phyloP scores from a whole-genome alignment of 2,113 vertebrate genomes.

The Archilochus colubris region DNA sequence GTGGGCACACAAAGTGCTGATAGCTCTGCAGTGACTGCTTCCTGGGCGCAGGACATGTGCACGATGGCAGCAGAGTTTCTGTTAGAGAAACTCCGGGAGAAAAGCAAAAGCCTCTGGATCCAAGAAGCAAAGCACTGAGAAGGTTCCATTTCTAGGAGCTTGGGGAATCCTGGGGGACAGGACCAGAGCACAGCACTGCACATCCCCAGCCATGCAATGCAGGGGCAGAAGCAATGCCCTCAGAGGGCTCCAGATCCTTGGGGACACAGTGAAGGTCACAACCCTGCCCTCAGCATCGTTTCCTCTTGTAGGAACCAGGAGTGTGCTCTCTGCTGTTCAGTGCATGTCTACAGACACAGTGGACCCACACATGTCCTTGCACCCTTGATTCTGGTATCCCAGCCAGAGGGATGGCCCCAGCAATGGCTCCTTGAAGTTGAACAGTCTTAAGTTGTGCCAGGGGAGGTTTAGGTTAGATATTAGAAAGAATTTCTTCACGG shows the following conservation, averaged over 20 bases:
- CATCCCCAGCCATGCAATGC: neutral
- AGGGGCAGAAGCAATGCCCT: neutral
- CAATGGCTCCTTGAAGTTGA: neutral
- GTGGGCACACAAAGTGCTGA: neutral
- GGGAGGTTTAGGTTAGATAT: no score
- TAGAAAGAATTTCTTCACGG: no score
- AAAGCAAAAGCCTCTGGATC: neutral
- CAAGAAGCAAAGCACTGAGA: neutral
- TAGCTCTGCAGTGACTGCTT: neutral
- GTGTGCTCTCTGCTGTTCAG: rapidly evolving
- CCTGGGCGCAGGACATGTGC: neutral
- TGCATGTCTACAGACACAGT: neutral
- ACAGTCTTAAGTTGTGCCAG: no score
- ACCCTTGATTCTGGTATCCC: neutral
- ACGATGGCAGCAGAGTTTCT: neutral
- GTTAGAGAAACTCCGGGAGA: neutral
- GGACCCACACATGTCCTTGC: neutral
- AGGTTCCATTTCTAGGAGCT: neutral
- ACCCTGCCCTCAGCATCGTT: neutral
- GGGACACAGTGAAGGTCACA: rapidly evolving
- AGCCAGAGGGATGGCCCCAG: neutral
- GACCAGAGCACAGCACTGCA: rapidly evolving
- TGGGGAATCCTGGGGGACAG: rapidly evolving
- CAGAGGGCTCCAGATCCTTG: neutral
- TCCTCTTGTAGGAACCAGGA: neutral